These are phyloP conservation scores for Psammodynastes pulverulentus DNA, from an alignment of 2,113 vertebrate species.

Conservation along the genomic window DNA sequence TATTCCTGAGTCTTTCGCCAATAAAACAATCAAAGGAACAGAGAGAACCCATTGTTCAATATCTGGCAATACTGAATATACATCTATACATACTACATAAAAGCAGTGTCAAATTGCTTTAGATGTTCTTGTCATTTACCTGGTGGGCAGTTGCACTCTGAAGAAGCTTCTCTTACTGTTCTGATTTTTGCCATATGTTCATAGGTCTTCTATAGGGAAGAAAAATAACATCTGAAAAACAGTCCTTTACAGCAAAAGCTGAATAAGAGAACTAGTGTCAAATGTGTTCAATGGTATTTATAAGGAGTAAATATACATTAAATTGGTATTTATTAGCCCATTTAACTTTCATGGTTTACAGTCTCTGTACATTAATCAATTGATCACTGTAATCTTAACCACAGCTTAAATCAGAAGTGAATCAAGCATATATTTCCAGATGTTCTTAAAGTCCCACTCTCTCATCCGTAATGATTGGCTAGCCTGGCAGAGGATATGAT, in stretches of 20 bases:
- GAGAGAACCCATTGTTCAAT: neutral
- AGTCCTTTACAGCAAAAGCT: neutral
- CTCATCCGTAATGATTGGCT: neutral
- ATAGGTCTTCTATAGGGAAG: constrained; percentile 81
- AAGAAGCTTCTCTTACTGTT: constrained; percentile 81
- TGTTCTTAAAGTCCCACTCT: neutral
- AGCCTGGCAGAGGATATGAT: neutral
- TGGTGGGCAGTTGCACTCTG: constrained; percentile 95
- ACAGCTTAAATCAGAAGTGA: neutral
- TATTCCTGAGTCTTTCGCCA: constrained; percentile 26
- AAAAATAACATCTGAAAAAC: constrained; percentile 42
- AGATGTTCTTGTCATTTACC: constrained; percentile 72
- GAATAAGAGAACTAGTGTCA: neutral
- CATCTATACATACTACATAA: constrained; percentile 15
- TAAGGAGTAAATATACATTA: neutral
- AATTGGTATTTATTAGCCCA: constrained; percentile 1
- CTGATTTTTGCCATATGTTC: constrained; percentile 88
- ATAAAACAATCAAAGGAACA: constrained; percentile 41
- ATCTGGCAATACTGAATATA: constrained; percentile 34
- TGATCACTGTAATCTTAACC: constrained; percentile 20
- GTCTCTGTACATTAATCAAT: constrained; percentile 33
- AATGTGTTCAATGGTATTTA: neutral
- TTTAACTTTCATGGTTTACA: constrained; percentile 10
- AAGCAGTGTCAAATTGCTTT: neutral
- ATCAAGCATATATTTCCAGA: neutral